These are phyloP conservation scores for Euwallacea similis DNA, from an alignment of 1,140 invertebrate species.

Conservation along the genomic window DNA sequence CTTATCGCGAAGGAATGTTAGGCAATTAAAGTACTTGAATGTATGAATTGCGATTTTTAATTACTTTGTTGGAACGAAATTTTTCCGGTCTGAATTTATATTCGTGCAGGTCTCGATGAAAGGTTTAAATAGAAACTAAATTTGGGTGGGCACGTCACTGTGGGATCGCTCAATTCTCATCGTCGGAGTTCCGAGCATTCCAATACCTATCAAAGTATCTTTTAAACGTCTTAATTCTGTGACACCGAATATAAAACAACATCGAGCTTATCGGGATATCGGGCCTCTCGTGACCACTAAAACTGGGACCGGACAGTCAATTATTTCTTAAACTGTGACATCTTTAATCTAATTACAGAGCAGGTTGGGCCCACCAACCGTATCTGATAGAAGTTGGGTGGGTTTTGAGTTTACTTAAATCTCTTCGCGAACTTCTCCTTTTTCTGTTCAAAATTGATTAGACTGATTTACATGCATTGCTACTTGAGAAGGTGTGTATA, in stretches of 20 bases:
- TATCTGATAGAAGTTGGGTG: constrained; percentile 34
- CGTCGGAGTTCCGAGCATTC: constrained; percentile 32
- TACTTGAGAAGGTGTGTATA: neutral
- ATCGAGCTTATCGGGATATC: constrained; percentile 41
- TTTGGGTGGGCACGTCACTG: constrained; percentile 16
- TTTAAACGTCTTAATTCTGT: constrained; percentile 45
- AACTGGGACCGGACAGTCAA: constrained; percentile 46
- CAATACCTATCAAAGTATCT: constrained; percentile 37
- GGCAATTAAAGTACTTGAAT: too few relatives aligned
- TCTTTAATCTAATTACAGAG: constrained; percentile 53
- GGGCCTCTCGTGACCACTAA: constrained; percentile 37
- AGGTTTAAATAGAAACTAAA: too few relatives aligned
- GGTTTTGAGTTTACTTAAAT: constrained; percentile 25
- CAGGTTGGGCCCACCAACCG: constrained; percentile 47
- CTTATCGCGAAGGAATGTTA: too few relatives aligned
- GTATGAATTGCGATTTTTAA: too few relatives aligned
- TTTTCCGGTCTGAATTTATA: too few relatives aligned
- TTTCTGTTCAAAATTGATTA: constrained; percentile 14
- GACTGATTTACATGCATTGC: constrained; percentile 14
- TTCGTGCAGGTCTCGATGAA: too few relatives aligned
- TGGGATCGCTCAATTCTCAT: constrained; percentile 6
- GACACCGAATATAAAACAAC: constrained; percentile 45
- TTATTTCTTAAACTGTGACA: constrained; percentile 54
- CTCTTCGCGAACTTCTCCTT: constrained; percentile 11
- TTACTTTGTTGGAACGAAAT: too few relatives aligned